Conservation (phyloP, 2,888 invertebrate genomes). For the Salpingus planirostris region DNA sequence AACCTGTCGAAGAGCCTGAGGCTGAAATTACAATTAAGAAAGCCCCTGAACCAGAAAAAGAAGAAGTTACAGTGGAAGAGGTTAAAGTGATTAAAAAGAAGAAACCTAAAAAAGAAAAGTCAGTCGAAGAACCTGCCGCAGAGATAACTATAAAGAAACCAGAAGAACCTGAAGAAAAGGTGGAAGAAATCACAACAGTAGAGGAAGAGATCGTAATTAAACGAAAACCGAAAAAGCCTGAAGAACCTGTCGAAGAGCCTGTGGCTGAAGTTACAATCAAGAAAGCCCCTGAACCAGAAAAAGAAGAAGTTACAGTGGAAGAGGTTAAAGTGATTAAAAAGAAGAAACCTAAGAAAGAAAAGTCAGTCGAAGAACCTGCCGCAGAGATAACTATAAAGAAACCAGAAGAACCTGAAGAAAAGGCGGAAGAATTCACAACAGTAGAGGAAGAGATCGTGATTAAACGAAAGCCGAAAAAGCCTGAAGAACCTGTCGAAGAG, state of each 20-base stretch:
- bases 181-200: constrained; percentile 18
- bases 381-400: constrained; percentile 25
- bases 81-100: constrained; percentile 26
- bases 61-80: constrained; percentile 22
- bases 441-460: constrained; percentile 6
- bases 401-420: constrained; percentile 16
- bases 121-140: constrained; percentile 22
- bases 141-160: constrained; percentile 15
- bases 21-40: constrained; percentile 23
- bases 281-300: constrained; percentile 5
- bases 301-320: constrained; percentile 16
- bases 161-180: constrained; percentile 30
- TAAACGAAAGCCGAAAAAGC: constrained; percentile 16
- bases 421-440: constrained; percentile 38
- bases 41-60: constrained; percentile 10
- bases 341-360: constrained; percentile 18
- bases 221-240: constrained; percentile 13
- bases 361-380: constrained; percentile 33
- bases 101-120: constrained; percentile 18
- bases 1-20: constrained; percentile 41
- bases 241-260: constrained; percentile 14
- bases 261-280: constrained; percentile 3
- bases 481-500: constrained; percentile 16
- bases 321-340: constrained; percentile 4
- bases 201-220: constrained; percentile 14